Conservation (phyloP, 2,113 vertebrate genomes). For the Elephantulus edwardii region DNA sequence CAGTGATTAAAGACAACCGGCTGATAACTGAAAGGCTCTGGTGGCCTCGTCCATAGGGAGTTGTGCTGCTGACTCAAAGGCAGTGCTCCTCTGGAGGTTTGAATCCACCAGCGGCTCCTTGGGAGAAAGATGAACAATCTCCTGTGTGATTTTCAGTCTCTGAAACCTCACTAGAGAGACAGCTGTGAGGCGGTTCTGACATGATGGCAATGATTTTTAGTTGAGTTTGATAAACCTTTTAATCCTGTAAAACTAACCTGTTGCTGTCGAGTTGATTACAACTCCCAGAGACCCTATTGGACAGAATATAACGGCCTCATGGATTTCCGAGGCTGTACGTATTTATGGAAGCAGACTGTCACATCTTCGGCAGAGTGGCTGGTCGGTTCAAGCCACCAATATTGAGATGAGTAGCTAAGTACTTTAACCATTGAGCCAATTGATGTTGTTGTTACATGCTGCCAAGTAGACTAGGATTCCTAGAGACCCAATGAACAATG, state of each 20-base stretch:
- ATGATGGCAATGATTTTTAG: no score
- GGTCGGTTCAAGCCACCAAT: background rate
- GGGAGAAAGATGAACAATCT: background rate
- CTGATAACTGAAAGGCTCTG: no score
- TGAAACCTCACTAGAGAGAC: no score
- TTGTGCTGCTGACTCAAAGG: no score
- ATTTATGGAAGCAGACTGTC: background rate
- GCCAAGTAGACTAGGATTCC: no score
- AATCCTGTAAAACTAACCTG: background rate
- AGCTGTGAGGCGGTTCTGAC: no score
- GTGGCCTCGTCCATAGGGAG: no score
- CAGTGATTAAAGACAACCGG: no score
- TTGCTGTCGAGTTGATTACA: background rate
- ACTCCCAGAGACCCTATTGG: background rate
- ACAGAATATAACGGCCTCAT: background rate
- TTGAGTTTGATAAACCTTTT: background rate
- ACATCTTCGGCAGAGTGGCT: background rate
- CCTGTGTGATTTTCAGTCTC: background rate
- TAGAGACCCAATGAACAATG: no score
- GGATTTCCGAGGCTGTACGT: background rate
- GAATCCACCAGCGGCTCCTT: no score
- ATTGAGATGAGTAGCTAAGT: background rate
- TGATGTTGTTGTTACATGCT: no score
- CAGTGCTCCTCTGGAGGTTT: no score
- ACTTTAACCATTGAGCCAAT: background rate